A percentile compares a stretch with the other conserved stretches of the same genome.
phyloP scores from a whole-genome alignment of 1,140 invertebrate species.

The Tribolium castaneum region DNA sequence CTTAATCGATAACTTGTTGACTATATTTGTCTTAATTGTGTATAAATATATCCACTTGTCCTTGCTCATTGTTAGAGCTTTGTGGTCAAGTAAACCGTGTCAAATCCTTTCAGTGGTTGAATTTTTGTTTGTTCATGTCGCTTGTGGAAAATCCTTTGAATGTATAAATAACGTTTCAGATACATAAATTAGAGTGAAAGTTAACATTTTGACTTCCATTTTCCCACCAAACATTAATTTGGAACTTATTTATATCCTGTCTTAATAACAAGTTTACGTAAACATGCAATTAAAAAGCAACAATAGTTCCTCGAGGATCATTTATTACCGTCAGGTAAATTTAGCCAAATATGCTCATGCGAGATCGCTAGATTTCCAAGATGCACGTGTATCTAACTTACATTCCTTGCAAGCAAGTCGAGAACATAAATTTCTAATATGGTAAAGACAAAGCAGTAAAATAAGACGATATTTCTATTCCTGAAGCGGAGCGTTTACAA shows the following conservation, averaged over 20 bases:
- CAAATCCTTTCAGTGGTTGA: not conserved
- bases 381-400: conserved; percentile 7
- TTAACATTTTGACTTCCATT: conserved; percentile 11
- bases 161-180: conserved; percentile 34
- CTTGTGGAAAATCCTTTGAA: conserved; percentile 18
- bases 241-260: conserved; percentile 13
- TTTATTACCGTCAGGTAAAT: conserved; percentile 10
- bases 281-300: conserved; percentile 29
- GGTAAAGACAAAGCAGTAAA: not conserved
- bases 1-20: not conserved
- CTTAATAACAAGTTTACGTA: conserved; percentile 8
- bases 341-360: not conserved
- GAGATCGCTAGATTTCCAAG: not conserved
- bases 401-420: not conserved
- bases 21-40: not conserved
- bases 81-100: not conserved
- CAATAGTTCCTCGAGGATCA: conserved; percentile 4
- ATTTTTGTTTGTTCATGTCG: conserved; percentile 34
- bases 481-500: not conserved
- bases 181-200: conserved; percentile 18
- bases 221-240: not conserved
- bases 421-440: conserved; percentile 13
- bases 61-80: not conserved
- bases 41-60: not conserved
- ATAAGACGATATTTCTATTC: conserved; percentile 24